Conservation (phyloP, 2,113 vertebrate genomes). For the Opisthocomus hoazin region DNA sequence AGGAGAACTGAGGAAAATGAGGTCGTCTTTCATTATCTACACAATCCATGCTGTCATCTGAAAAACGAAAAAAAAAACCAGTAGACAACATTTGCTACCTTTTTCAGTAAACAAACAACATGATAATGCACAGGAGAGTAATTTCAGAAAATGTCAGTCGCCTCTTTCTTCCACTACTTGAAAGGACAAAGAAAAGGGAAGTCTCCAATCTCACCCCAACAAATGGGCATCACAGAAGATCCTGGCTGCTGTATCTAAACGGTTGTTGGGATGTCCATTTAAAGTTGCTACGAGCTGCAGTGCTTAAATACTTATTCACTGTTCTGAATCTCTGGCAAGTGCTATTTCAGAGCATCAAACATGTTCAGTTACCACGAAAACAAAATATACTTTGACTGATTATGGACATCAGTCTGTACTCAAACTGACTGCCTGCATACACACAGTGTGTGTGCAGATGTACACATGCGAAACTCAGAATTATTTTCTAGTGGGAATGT, state of each 20-base stretch:
- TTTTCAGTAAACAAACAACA: not conserved
- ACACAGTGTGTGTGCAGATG: not conserved
- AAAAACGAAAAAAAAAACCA: not conserved
- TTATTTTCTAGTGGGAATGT: not conserved
- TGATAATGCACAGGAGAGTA: not conserved
- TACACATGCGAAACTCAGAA: not conserved
- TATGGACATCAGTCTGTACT: not conserved
- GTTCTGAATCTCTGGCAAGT: not conserved
- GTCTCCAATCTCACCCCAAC: not conserved
- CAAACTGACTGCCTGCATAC: not conserved
- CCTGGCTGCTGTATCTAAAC: not conserved
- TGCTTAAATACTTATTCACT: not conserved
- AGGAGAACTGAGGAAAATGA: slow-evolving; percentile 97
- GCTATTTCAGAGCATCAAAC: not conserved
- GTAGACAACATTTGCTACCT: not conserved
- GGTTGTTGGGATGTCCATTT: not conserved
- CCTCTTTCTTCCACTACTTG: not conserved
- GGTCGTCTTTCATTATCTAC: slow-evolving; percentile 91
- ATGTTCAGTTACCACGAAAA: not conserved
- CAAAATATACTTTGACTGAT: not conserved
- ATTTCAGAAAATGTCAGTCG: not conserved
- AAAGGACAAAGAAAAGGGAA: not conserved
- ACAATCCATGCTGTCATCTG: slow-evolving; percentile 93
- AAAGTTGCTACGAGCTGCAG: not conserved
- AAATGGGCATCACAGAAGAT: not conserved